Percentiles rank a stretch among this genome's conserved stretches.
These are phyloP conservation scores for Macrophya annulata DNA, from an alignment of 2,888 invertebrate genomes.

Conservation along the genomic window DNA sequence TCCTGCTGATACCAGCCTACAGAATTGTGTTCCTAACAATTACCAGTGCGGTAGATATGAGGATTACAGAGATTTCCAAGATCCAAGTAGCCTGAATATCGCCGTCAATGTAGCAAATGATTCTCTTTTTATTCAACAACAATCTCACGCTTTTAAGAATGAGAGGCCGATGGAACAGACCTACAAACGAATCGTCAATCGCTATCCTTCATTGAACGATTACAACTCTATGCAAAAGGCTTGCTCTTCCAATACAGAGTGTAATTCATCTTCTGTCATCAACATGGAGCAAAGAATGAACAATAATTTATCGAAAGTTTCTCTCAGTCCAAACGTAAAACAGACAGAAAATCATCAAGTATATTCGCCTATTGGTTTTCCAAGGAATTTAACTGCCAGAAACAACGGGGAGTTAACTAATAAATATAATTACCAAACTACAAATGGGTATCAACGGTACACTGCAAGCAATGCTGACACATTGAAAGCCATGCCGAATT, in stretches of 20 bases:
- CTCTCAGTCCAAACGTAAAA: conserved; percentile 67
- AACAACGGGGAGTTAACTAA: conserved; percentile 67
- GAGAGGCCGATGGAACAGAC: conserved; percentile 72
- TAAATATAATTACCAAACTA: conserved; percentile 73
- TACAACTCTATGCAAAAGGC: conserved; percentile 66
- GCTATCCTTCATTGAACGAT: conserved; percentile 69
- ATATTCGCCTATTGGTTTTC: conserved; percentile 74
- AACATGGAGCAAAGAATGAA: conserved; percentile 72
- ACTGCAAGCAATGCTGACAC: conserved; percentile 72
- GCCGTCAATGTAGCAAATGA: conserved; percentile 68
- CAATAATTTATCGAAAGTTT: conserved; percentile 70
- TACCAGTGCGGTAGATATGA: conserved; percentile 70
- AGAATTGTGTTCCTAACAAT: conserved; percentile 71
- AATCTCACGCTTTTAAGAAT: conserved; percentile 68
- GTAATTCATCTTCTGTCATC: conserved; percentile 62
- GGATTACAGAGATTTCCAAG: conserved; percentile 73
- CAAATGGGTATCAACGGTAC: conserved; percentile 73
- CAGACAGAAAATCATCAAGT: conserved; percentile 63
- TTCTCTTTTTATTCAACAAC: conserved; percentile 61
- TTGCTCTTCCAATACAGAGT: conserved; percentile 67
- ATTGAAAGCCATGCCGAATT: conserved; percentile 70
- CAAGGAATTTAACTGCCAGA: conserved; percentile 68
- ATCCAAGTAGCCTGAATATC: conserved; percentile 67
- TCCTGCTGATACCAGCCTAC: conserved; percentile 72
- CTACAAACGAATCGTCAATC: conserved; percentile 71